These are phyloP conservation scores for Acropternis orthonyx DNA, from an alignment of 2,797 vertebrate species.

Conservation along the genomic window DNA sequence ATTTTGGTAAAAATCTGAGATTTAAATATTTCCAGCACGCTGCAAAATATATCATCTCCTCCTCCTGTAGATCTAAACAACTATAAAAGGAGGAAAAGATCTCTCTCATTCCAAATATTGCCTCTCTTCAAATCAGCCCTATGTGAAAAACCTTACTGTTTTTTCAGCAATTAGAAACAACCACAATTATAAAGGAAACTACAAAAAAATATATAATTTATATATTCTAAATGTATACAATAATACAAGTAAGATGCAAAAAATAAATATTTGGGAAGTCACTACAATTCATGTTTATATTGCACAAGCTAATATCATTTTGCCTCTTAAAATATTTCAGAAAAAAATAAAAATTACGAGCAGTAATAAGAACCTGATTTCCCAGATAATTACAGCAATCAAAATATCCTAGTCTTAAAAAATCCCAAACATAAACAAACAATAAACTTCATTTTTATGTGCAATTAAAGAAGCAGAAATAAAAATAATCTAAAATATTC, in stretches of 20 bases:
- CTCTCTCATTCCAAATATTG: background rate
- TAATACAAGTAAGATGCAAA: background rate
- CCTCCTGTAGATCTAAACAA: background rate
- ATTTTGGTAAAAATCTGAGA: background rate
- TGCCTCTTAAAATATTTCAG: background rate
- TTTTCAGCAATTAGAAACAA: background rate
- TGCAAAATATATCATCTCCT: background rate
- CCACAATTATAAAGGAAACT: background rate
- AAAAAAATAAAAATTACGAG: background rate
- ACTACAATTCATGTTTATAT: background rate
- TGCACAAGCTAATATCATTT: background rate
- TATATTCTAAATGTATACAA: background rate
- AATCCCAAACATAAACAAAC: background rate
- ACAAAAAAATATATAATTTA: background rate
- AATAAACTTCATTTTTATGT: background rate
- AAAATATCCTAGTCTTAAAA: background rate
- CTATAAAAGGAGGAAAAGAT: background rate
- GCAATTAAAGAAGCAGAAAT: background rate
- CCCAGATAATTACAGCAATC: background rate
- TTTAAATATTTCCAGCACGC: background rate
- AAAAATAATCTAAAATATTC: background rate
- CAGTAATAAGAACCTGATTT: background rate
- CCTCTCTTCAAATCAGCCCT: background rate
- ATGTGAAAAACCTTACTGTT: background rate
- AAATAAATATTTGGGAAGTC: background rate